Percentiles rank a stretch among this genome's conserved stretches.
Evolutionary conservation across 2,888 invertebrate genomes (phyloP).

Genomic region (Lamellibrachia satsuma): DNA sequence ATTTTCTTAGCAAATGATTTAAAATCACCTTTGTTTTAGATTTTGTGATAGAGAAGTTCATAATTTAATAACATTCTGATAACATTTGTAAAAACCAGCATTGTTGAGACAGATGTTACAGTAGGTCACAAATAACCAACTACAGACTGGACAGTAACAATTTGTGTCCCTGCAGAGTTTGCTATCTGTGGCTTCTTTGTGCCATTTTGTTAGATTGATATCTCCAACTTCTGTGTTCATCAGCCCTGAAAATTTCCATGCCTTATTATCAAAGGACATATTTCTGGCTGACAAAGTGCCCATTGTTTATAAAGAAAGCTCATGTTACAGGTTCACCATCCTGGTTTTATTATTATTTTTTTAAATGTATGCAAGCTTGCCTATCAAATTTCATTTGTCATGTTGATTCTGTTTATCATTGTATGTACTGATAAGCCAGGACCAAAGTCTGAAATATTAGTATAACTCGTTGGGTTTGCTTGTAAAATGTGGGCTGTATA

Average conservation of each 20-base stretch:
- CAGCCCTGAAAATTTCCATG: neutral
- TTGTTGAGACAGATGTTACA: too few species aligned
- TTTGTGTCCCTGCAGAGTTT: neutral
- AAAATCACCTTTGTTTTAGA: too few species aligned
- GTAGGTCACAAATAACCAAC: neutral
- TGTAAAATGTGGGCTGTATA: neutral
- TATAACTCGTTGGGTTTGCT: neutral
- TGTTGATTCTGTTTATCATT: neutral
- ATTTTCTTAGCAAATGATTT: too few species aligned
- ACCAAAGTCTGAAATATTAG: neutral
- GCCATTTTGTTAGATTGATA: neutral
- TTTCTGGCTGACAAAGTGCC: neutral
- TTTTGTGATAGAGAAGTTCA: too few species aligned
- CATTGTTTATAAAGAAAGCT: neutral
- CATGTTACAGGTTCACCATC: neutral
- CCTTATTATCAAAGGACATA: slow-evolving; percentile 2
- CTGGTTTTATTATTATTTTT: neutral
- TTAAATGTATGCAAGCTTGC: neutral
- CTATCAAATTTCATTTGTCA: neutral
- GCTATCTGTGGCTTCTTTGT: neutral
- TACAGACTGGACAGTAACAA: neutral
- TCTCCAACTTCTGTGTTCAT: neutral
- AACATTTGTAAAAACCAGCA: neutral
- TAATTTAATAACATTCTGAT: neutral
- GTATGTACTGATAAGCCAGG: neutral